Evolutionary conservation across 2,113 vertebrate species (phyloP), one percentile per base, ranked within the genome.

Genomic region (Clarias macrocephalus): DNA sequence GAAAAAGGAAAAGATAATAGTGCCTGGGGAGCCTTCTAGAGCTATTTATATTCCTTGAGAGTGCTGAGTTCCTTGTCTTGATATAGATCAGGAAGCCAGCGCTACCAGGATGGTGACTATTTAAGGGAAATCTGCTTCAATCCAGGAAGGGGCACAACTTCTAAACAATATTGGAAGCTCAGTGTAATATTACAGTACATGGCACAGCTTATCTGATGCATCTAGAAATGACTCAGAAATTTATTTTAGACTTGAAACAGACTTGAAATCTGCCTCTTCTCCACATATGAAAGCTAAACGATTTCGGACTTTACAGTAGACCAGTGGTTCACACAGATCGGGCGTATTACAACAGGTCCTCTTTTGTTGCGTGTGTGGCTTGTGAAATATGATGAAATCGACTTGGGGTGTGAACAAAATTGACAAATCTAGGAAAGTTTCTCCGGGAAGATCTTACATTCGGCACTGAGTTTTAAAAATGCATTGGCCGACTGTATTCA

Each of bases 61-160:
- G 86, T 79, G 83, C 81, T 87, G n/a, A 82, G 80, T 89, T 85
- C 75, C 83, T 85, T 79, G 86, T 88, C 79, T 83, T 90, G 37
- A 73, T 11, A 56, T 72, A 70, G 19, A 68, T 77, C 81, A 86
- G 89, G 89, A 90, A 84, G 63, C 76, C 37, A 63, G 83, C 62
- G 30, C 15, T 65, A 65, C 77, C 79, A 76, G 63, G 65, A 56
- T 8, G 9, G 30, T 87, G 86, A 82, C 89, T 86, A 87, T 90
- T 87, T 85, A 88, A 79, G 82, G 89, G 52, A 77, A 88, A 76
- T 63, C 28, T 87, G 60, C 30, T 48, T 59, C 2, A 85, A 85
- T 75, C 30, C 57, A n/a, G 56, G 19, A 59, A 18, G 23, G 52
- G 23, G 57, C 56, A 77, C 37, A 70, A 84, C 59, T 88, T 83